Base-by-base conservation (phyloP, 2,888 invertebrate genomes). In the Sminthurinus aureus region DNA sequence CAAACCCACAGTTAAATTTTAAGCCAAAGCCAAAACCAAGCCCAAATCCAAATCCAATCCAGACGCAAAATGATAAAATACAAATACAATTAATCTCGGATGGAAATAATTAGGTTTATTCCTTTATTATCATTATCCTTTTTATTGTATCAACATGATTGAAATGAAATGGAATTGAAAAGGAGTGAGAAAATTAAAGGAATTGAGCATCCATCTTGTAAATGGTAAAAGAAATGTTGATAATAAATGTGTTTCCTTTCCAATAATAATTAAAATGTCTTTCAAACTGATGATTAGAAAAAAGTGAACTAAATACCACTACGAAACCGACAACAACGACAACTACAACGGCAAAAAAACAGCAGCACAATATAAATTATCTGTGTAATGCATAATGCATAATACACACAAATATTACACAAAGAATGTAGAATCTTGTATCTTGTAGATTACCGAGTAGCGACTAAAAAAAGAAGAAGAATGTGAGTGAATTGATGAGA, bases 181-280 rank as follows among this genome's bases (percentile, higher is more conserved):
- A 18, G 58, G 58, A 58, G 18, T 58, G 58, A 15, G 18, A 58
- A 52, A 58, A 58, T 13, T 58, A 58, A 13, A 58, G 58, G 13
- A 13, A 11, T 11, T 13, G 52, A 52, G 52, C n/a, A n/a, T n/a
- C n/a, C 38, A 38, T 38, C 38, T 38, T 38, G 38, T 38, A 38
- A 38, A 4, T 38, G 1, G 38, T 38, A 38, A 38, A 38, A 38
- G 38, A 38, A 58, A 58, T 58, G 18, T 18, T 58, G 58, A 18
- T 58, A 58, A 58, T 58, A 58, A 58, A 58, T 58, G 58, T 58
- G 58, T 58, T 58, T 58, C 58, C 58, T 58, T 58, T 58, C 58
- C 58, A 58, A 58, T 58, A 58, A 58, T 58, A 58, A 58, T 58
- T 58, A 58, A 58, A 58, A 58, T 58, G 58, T 58, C 58, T 58